A percentile compares a stretch with the other conserved stretches of the same genome.
Evolutionary conservation across 2,888 invertebrate species (phyloP).

Genomic region (Sepioteuthis lessoniana): DNA sequence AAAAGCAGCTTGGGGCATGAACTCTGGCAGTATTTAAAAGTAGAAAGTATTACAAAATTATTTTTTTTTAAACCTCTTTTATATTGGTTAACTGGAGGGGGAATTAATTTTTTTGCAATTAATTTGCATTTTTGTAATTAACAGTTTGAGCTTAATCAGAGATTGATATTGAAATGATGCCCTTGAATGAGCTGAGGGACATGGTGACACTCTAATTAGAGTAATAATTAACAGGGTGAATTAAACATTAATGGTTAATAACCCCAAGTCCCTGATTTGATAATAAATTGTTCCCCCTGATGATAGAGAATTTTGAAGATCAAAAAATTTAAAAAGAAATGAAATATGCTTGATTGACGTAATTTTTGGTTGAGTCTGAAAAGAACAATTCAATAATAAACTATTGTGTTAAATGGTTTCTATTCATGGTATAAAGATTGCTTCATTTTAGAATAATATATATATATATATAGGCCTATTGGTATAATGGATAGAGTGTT

Average conservation of each 20-base stretch:
- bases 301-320: neutral
- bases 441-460: too few relatives aligned
- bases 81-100: neutral
- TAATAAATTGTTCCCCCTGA: neutral
- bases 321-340: neutral
- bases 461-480: too few relatives aligned
- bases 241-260: neutral
- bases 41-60: too few relatives aligned
- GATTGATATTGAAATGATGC: neutral
- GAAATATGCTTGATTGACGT: too few relatives aligned
- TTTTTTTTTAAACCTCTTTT: neutral
- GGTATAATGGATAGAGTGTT: too few relatives aligned
- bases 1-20: too few relatives aligned
- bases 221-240: neutral
- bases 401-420: too few relatives aligned
- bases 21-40: too few relatives aligned
- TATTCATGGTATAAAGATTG: too few relatives aligned
- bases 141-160: neutral
- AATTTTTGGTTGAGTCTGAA: too few relatives aligned
- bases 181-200: neutral
- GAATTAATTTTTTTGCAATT: neutral
- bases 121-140: neutral
- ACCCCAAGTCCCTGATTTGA: too few relatives aligned
- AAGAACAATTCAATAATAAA: too few relatives aligned
- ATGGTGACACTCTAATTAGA: neutral